These are phyloP conservation scores for Telmatherina bonti DNA, from an alignment of 2,797 vertebrate species.

Conservation along the genomic window DNA sequence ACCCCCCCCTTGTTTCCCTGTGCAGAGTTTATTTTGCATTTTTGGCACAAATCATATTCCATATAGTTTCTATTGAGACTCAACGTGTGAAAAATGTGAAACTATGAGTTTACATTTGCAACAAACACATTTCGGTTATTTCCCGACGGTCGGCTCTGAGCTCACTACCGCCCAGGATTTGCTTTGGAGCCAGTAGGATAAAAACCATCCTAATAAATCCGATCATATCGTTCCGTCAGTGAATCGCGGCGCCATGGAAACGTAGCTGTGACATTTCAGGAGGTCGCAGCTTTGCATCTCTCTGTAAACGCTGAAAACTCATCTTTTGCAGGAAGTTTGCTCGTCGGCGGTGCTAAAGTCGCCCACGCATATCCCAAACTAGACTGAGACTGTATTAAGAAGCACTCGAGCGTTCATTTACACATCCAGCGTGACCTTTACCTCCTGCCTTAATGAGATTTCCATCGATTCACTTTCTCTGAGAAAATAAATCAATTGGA, in stretches of 20 bases:
- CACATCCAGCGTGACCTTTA: constrained; percentile 70
- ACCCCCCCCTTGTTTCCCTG: too few relatives aligned
- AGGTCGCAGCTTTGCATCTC: constrained; percentile 4
- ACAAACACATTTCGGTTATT: constrained; percentile 1
- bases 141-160: background rate
- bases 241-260: constrained; percentile 11
- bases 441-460: constrained; percentile 73
- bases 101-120: background rate
- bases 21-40: too few relatives aligned
- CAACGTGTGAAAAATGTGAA: too few relatives aligned
- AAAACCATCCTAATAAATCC: constrained; percentile 18
- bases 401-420: constrained; percentile 46
- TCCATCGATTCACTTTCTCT: constrained; percentile 70
- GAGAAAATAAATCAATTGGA: constrained; percentile 72
- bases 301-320: constrained; percentile 4
- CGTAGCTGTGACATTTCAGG: background rate
- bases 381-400: constrained; percentile 43
- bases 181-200: constrained; percentile 15
- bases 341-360: background rate
- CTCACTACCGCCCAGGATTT: background rate
- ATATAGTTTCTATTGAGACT: background rate
- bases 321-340: constrained; percentile 12
- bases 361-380: constrained; percentile 18
- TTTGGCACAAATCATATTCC: background rate
- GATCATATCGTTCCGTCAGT: constrained; percentile 9